Evolutionary conservation across 2,888 invertebrate species (phyloP), one percentile per base, ranked within the genome.

Genomic region (Meta bourneti): DNA sequence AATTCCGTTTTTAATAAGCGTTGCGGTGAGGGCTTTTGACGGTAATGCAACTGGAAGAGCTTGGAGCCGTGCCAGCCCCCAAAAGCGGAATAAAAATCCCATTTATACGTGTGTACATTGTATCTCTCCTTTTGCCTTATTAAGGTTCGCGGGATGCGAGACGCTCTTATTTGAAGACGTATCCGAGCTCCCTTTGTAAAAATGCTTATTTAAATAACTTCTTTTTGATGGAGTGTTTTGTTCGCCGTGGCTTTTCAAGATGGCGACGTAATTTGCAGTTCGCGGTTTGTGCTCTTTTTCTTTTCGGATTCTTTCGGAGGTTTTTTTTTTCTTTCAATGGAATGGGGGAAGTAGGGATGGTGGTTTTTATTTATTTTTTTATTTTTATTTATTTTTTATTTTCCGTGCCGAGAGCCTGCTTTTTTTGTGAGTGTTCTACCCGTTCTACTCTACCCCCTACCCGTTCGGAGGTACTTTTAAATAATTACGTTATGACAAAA

Each of bases 1-100:
- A 87, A 87, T 87, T 87, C 54, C 69, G 61, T 78, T 77, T 87
- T 87, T 87, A 87, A 87, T 87, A 87, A 87, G 79, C 70, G 71
- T 84, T 75, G 34, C 48, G 61, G 75, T 75, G n/a, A 34, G 71
- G n/a, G 51, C 72, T 54, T 87, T 79, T 87, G 87, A 87, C 79
- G 87, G 51, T 87, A 87, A 87, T 87, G 79, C 72, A 54, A 72
- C 20, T 34, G 4, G 19, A 79, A 19, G 51, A n/a, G 51, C 20
- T 79, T 79, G 79, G 79, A 79, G 51, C 6, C n/a, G 13, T 52
- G 80, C 88, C 88, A 88, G 80, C 80, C 34, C n/a, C 51, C 49
- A 69, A 11, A 70, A 13, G 13, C 19, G 13, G 48, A 71, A 61
- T 52, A 84, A 61, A 51, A 54, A 51, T 69, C 71, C 54, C 84